Evolutionary conservation across 2,113 vertebrate species (phyloP), one percentile per base, ranked within the genome.

Genomic region (Clarias batrachus): DNA sequence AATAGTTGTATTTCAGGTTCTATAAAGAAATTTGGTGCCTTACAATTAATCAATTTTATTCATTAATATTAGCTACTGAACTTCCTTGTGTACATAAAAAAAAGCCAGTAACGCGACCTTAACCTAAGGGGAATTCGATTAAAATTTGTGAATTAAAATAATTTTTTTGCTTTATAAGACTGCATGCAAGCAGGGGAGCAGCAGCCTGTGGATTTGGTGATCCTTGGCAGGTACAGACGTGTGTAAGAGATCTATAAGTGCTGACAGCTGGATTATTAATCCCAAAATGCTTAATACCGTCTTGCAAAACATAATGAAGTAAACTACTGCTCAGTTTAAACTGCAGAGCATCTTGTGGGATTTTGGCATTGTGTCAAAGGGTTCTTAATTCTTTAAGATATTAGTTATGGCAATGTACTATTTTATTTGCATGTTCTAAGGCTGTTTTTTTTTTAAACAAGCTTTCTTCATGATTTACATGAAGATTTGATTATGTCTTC

Each of bases 261-360:
- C 30, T 48, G 81, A 90, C 94, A 95, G 94, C 94, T 94, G 94
- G 90, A 92, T 90, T 93, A 95, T 91, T 90, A 92, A 92, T 94
- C 93, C 93, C 90, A 90, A 84, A 86, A 88, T 83, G 78, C 91
- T 94, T 94, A 91, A 94, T 93, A 86, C 90, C 93, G 90, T 94
- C 90, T 92, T 93, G 89, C 88, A 90, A 89, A 87, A 92, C 89
- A 93, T 92, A 93, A 94, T 91, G 93, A 94, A 93, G 90, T 92
- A 87, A 90, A 90, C 90, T 89, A 90, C 90, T 89, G 88, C 93
- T 91, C 91, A 92, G 91, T 90, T 52, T 84, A 92, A 87, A 87
- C 84, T 89, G 87, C 91, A 25, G 3, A 62, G 33, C 90, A 85
- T 85, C 88, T 83, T 87, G 90, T 89, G 87, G 90, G 85, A 84